Evolutionary conservation across 1,140 invertebrate species (phyloP), one percentile per base, ranked within the genome.

Genomic region (Pogonomyrmex barbatus): DNA sequence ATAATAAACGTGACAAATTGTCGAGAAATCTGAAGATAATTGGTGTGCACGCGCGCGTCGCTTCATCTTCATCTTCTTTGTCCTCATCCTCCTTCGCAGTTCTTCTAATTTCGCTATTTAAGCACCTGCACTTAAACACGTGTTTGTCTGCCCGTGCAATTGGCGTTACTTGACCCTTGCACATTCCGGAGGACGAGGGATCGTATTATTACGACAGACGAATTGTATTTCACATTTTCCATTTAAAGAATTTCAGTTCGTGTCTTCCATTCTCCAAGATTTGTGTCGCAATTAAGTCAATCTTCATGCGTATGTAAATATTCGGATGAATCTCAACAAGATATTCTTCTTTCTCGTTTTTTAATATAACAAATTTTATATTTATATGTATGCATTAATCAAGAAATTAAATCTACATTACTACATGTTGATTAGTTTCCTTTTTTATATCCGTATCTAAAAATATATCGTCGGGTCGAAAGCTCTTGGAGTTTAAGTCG

Each of bases 41-140:
- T 83, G 79, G n/a, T 4, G 42, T 36, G 63, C 63, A 58, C 54
- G 10, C 39, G n/a, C 54, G 10, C 39, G n/a, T 58, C 50, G 58
- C 24, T 39, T 76, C 30, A 24, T 39, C 36, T 24, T 47, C 47
- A 33, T 78, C 58, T 36, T 78, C 58, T 36, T 85, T 67, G 58
- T 75, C 56, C n/a, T 60, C 54, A 17, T 77, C 24, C n/a, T 77
- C 50, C 24, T 47, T 50, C 75, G 4, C 9, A 60, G 36, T 68
- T 68, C 83, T 68, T 79, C 75, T 81, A 67, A 85, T 85, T 85
- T 85, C 45, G 65, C 8, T 12, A 39, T 58, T 82, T 52, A 81
- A 83, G 56, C 68, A 75, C 30, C 79, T 73, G 67, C 79, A 75
- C 54, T 83, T 83, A 75, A 83, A 83, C 68, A 75, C 68, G 68